Evolutionary conservation across 30 jellyfish, hydroid and myxozoan genomes (phyloP), one percentile per base, ranked within the genome.

Genomic region (Aurelia coerulea): DNA sequence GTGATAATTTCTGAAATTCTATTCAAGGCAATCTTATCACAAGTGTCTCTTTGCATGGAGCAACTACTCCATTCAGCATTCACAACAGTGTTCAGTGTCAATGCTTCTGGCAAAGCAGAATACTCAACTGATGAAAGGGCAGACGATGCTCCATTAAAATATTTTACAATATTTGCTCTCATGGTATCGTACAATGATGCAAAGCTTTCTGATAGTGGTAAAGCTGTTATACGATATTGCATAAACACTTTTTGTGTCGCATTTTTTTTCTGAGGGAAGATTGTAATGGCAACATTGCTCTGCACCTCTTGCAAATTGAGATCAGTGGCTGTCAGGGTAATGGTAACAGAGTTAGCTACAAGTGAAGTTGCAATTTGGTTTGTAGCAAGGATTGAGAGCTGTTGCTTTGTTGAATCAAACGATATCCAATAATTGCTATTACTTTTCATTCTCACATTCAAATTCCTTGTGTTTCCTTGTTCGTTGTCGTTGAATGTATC

Each of bases 401-500:
- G 87, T 73, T 93, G 98, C 16, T 14, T 54, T 31, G 17, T 56
- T 23, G 79, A 15, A 59, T 93, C 94, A 64, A 93, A 73, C 31
- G 54, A 32, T 1, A 93, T 76, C 98, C 98, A 93, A 3, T 69
- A 35, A 15, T 68, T 53, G 19, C 15, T 51, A 51, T 73, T 69
- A 3, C 73, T 35, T 17, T 41, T 52, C 18, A 88, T 74, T 13
- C 49, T 80, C 72, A 93, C 67, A 3, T 71, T 67, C 65, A 93
- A 74, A 41, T 83, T 88, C 52, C 97, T 62, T 39, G 98, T 84
- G 59, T 77, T 72, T 3, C 97, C 98, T 73, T 93, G 96, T 68
- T 93, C 98, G 15, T 72, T 62, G 62, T 93, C 98, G 18, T 46
- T 68, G 68, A 93, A 93, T 2, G 97, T 84, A 23, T 52, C 72